Evolutionary conservation across 2,797 vertebrate genomes (phyloP).

Genomic region (Microhierax caerulescens): DNA sequence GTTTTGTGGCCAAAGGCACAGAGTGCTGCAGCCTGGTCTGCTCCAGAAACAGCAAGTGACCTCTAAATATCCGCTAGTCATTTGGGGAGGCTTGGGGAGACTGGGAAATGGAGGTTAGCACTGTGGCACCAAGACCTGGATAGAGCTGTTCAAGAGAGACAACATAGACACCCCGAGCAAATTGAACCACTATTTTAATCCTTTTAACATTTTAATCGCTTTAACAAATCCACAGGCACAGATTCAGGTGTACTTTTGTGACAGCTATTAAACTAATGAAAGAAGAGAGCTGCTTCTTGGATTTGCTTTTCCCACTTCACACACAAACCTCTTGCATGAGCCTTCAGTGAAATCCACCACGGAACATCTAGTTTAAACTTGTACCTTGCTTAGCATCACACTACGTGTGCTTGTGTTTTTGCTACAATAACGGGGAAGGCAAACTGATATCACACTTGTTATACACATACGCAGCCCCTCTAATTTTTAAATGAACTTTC

Average conservation of each 20-base stretch:
- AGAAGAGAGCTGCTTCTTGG: neutral
- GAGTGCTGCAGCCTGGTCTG: neutral
- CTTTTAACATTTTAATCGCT: slow-evolving; percentile 11
- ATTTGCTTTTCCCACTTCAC: neutral
- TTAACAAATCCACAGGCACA: neutral
- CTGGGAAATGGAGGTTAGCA: neutral
- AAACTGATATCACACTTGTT: neutral
- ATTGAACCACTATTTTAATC: neutral
- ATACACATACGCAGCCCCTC: neutral
- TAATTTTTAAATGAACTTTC: slow-evolving; percentile 6
- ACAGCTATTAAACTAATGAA: neutral
- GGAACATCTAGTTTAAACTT: neutral
- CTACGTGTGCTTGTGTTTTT: neutral
- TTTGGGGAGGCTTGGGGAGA: neutral
- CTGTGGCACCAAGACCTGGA: neutral
- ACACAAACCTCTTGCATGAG: neutral
- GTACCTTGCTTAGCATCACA: neutral
- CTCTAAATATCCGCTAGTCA: neutral
- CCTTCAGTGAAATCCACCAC: neutral
- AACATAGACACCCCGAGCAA: slow-evolving; percentile 5
- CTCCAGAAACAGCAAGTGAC: neutral
- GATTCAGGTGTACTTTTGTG: neutral
- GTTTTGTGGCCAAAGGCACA: neutral
- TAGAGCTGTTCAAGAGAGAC: slow-evolving; percentile 12
- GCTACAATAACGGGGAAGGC: neutral